These are phyloP conservation scores for Protonemura montana DNA, from an alignment of 2,888 invertebrate genomes.

Conservation along the genomic window DNA sequence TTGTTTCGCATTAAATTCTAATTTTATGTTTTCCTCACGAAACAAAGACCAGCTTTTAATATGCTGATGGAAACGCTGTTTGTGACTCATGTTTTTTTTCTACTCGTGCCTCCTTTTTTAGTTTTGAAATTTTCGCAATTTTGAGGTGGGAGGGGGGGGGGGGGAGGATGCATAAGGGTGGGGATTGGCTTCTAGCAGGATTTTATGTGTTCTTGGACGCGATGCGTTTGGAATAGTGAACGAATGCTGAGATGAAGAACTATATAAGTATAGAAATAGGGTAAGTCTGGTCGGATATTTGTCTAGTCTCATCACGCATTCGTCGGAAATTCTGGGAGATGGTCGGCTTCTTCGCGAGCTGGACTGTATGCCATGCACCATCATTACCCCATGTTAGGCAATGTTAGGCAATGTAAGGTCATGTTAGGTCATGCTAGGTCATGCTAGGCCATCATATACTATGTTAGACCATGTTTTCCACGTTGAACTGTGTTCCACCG, in stretches of 20 bases:
- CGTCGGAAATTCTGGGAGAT: slow-evolving; percentile 25
- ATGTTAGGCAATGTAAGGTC: background rate
- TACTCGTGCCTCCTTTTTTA: background rate
- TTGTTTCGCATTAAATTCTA: slow-evolving; percentile 12
- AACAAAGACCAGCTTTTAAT: slow-evolving; percentile 10
- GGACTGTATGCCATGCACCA: background rate
- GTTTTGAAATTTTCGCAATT: slow-evolving; percentile 34
- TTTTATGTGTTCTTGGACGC: slow-evolving; percentile 38
- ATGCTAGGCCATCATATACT: background rate
- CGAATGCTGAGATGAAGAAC: slow-evolving; percentile 20
- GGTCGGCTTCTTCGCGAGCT: background rate
- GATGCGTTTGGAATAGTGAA: slow-evolving; percentile 34
- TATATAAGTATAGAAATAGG: slow-evolving; percentile 29
- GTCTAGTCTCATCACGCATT: slow-evolving; percentile 30
- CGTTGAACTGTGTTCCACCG: background rate
- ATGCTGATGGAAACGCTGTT: slow-evolving; percentile 13
- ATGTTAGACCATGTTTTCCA: background rate
- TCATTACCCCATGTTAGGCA: background rate
- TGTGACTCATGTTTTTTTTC: slow-evolving; percentile 22
- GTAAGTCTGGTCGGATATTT: slow-evolving; percentile 15
- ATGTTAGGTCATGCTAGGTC: background rate
- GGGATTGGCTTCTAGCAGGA: slow-evolving; percentile 29
- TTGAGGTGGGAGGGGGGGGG: slow-evolving; percentile 4
- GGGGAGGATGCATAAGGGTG: too few species aligned
- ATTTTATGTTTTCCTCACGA: slow-evolving; percentile 7